Evolutionary conservation across 2,888 invertebrate genomes (phyloP), one percentile per base, ranked within the genome.

Genomic region (Gnatocerus cornutus): DNA sequence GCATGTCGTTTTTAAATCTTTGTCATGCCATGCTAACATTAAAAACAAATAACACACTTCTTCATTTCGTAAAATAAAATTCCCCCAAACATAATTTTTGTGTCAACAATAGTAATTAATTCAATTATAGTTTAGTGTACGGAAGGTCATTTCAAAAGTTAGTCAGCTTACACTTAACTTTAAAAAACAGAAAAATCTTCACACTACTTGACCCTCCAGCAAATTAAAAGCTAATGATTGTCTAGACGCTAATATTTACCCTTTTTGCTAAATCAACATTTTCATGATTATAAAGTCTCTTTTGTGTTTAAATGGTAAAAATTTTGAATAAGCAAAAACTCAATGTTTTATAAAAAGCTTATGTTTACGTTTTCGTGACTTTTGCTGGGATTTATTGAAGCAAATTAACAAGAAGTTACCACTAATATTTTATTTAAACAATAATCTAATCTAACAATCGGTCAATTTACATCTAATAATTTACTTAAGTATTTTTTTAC

Each of bases 11-110:
- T 37, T 37, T 37, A 37, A 37, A 37, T 37, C 9, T 2, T 37
- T 3, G 9, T 37, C 37, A 37, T 29, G 8, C 4, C n/a, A 1
- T 21, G 14, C 7, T 55, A 27, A 56, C 16, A 43, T 13, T 43
- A 6, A 10, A 41, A 56, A 27, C n/a, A 27, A 56, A 56, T 12
- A 43, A 41, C n/a, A 27, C 29, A 21, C 27, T 56, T 41, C 9
- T 21, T 41, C 39, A 7, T 37, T 43, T 6, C 10, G 56, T 56
- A 56, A 41, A 56, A 56, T 56, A 56, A 39, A 56, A 41, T 43
- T 56, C 41, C 41, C 56, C 41, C 21, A 14, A 53, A 56, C 12
- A 12, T 56, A 27, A 56, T 43, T 56, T 41, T 41, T 41, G 29
- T 56, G 41, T 56, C 29, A 41, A 43, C 10, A 43, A 56, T 27